Percentiles rank a stretch among this genome's conserved stretches.
Evolutionary conservation across 2,888 invertebrate genomes (phyloP).

Genomic region (Rhagophthalmus giganteus): DNA sequence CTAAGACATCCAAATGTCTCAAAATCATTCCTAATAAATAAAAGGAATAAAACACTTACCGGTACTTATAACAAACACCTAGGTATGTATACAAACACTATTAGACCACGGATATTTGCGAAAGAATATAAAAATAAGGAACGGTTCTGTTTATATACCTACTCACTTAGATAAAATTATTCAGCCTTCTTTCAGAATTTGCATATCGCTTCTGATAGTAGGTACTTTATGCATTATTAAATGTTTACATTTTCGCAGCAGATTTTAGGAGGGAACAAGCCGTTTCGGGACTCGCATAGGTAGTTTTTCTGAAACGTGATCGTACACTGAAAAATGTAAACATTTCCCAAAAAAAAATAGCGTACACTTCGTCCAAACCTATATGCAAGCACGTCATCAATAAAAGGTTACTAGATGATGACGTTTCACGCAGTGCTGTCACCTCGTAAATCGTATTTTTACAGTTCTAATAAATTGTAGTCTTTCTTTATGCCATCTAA

Average conservation of each 20-base stretch:
- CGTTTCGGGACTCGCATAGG: not conserved
- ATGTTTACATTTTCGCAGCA: slow-evolving; percentile 21
- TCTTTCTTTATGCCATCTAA: no score
- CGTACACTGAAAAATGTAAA: not conserved
- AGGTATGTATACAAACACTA: no score
- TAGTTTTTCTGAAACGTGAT: not conserved
- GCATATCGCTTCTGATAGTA: slow-evolving; percentile 23
- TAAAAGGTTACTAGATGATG: no score
- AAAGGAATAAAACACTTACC: not conserved
- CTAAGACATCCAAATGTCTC: no score
- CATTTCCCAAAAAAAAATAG: no score
- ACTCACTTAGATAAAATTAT: slow-evolving; percentile 20
- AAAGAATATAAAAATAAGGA: slow-evolving; percentile 15
- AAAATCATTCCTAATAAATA: no score
- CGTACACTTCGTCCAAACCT: no score
- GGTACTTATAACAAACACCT: no score
- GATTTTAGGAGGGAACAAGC: not conserved
- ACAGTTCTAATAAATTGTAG: no score
- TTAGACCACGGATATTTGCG: slow-evolving; percentile 13
- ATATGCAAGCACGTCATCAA: no score
- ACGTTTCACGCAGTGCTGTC: no score
- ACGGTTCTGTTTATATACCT: slow-evolving; percentile 22
- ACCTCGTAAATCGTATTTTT: no score
- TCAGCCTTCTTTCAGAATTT: slow-evolving; percentile 23
- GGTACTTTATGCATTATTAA: slow-evolving; percentile 28